phyloP scores from a whole-genome alignment of 2,113 vertebrate species.

The Bujurquina vittata region DNA sequence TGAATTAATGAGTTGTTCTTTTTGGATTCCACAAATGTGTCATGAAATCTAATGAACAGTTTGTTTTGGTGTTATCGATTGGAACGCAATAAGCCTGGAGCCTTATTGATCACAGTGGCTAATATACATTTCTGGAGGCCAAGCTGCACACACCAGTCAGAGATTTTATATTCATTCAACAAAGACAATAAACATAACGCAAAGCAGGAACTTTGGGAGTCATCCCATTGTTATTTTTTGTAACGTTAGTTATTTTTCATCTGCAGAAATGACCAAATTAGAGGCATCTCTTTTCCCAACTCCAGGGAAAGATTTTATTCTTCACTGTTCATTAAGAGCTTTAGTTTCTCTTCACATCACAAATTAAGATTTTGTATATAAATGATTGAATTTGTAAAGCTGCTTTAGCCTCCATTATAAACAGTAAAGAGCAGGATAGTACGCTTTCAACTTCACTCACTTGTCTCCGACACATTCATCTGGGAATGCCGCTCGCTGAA shows the following conservation, averaged over 20 bases:
- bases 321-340: background rate
- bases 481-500: background rate
- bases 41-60: slow-evolving; percentile 45
- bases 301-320: background rate
- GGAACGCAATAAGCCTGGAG: slow-evolving; percentile 41
- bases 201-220: background rate
- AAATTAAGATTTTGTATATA: background rate
- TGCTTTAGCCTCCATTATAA: background rate
- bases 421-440: background rate
- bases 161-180: background rate
- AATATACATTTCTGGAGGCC: slow-evolving; percentile 14
- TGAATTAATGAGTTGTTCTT: slow-evolving; percentile 45
- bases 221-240: background rate
- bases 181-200: background rate
- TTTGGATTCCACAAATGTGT: slow-evolving; percentile 36
- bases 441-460: background rate
- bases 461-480: background rate
- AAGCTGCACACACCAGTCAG: background rate
- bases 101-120: slow-evolving; percentile 36
- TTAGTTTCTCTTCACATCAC: background rate
- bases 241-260: background rate
- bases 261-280: background rate
- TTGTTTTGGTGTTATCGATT: slow-evolving; percentile 52
- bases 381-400: background rate
- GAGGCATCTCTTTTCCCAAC: background rate